These are phyloP conservation scores for Arizona elegans DNA, from an alignment of 2,113 vertebrate species.

Conservation along the genomic window DNA sequence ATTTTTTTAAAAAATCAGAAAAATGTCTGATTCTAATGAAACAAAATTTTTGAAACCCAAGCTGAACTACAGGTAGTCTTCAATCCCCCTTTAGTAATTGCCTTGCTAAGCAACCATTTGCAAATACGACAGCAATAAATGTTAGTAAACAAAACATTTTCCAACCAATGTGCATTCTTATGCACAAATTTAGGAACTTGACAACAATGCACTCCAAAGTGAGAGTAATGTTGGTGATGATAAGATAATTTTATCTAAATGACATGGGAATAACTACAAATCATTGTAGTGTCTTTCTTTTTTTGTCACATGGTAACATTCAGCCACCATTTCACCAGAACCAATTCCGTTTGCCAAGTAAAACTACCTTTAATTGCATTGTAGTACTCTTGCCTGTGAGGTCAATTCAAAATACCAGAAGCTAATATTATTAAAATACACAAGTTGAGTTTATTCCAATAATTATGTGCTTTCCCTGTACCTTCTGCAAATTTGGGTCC, in stretches of 20 bases:
- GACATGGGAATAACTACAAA: not conserved
- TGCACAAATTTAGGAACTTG: not conserved
- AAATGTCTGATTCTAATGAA: not conserved
- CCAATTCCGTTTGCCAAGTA: not conserved
- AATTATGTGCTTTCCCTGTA: not conserved
- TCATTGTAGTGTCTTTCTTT: not conserved
- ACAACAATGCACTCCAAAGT: not conserved
- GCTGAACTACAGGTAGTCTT: not conserved
- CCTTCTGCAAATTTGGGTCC: not conserved
- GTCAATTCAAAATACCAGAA: not conserved
- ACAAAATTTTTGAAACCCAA: not conserved
- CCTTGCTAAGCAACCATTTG: not conserved
- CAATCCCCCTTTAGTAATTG: not conserved
- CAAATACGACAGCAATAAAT: not conserved
- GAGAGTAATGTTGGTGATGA: not conserved
- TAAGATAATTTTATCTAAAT: not conserved
- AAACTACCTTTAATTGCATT: not conserved
- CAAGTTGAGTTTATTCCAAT: not conserved
- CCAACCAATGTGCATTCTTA: not conserved
- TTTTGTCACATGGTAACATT: not conserved
- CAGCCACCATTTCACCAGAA: not conserved
- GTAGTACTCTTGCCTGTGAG: not conserved
- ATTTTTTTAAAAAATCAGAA: not conserved
- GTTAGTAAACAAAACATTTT: not conserved
- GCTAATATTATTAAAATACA: not conserved